Conservation (phyloP, 2,888 invertebrate species). For the Biston betularia region DNA sequence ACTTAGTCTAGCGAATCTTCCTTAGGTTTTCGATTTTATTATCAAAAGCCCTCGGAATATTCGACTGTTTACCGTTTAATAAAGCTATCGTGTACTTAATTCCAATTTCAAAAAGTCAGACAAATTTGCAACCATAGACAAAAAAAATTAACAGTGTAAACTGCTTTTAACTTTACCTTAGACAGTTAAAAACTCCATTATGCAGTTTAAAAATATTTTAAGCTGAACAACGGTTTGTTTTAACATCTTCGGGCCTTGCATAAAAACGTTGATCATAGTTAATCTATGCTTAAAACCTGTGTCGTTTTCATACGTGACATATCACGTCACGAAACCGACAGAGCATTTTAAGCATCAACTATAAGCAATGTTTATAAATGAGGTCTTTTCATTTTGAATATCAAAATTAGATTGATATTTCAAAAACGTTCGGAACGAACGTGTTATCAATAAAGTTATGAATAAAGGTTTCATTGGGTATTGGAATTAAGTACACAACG, state of each 20-base stretch:
- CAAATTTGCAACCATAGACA: constrained; percentile 2
- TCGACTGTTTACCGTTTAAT: constrained; percentile 54
- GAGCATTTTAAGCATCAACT: no score
- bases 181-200: not conserved
- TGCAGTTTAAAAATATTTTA: not conserved
- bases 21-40: constrained; percentile 53
- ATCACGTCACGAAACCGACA: no score
- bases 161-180: not conserved
- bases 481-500: constrained; percentile 47
- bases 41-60: constrained; percentile 57
- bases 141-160: not conserved
- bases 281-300: no score
- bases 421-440: not conserved
- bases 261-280: no score
- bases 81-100: constrained; percentile 40
- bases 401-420: not conserved
- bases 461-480: not conserved
- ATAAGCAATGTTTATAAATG: no score
- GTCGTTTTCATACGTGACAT: no score
- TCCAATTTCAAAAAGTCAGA: constrained; percentile 37
- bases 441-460: no score
- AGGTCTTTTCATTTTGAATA: no score
- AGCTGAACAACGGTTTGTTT: not conserved
- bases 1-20: constrained; percentile 74
- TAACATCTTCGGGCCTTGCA: no score